Evolutionary conservation across 2,113 vertebrate species (phyloP), one percentile per base, ranked within the genome.

Genomic region (Saguinus imperator): DNA sequence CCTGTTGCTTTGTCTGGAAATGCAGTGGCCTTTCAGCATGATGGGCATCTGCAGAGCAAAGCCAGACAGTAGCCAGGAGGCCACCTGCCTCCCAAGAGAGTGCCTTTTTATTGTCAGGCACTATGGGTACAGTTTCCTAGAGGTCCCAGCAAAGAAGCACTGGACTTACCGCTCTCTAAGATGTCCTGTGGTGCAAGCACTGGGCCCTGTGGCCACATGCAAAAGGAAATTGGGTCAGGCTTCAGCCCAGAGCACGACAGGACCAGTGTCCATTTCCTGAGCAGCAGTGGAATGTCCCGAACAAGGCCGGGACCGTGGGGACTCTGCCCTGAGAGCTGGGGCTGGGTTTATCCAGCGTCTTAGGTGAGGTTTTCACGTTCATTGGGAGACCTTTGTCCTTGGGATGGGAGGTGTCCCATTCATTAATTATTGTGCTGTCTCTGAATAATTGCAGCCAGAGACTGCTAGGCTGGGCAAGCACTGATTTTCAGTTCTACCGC

Each of bases 1-100:
- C 93, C 87, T 27, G 50, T 43, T 37, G 87, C 82, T 93, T 45
- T 95, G 94, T 95, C 91, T 94, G 75, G 81, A 94, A 80, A 48
- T 29, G 9, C 23, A 35, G n/a, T 21, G 14, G 45, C 61, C 77
- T 85, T 86, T 16, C 48, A 80, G 55, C 40, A 27, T 1, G 37
- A 76, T 89, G 75, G 40, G 37, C 32, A 23, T 43, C 29, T 11
- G 68, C 3, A 18, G 40, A 57, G 57, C 57, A 73, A 68, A 93
- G 37, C 23, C 75, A 87, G 83, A 82, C 43, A 21, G 50, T 1
- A 35, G 3, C 12, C 12, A 0, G 9, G 43, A 57, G n/a, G 48
- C 25, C 0, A 0, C 35, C 66, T 17, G 10, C 55, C 27, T 45
- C 43, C 14, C 25, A 68, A 84, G 66, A 40, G 3, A 17, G 50